Conservation (phyloP, 30 jellyfish, hydroid and myxozoan species). For the Hydractinia symbiolongicarpus region DNA sequence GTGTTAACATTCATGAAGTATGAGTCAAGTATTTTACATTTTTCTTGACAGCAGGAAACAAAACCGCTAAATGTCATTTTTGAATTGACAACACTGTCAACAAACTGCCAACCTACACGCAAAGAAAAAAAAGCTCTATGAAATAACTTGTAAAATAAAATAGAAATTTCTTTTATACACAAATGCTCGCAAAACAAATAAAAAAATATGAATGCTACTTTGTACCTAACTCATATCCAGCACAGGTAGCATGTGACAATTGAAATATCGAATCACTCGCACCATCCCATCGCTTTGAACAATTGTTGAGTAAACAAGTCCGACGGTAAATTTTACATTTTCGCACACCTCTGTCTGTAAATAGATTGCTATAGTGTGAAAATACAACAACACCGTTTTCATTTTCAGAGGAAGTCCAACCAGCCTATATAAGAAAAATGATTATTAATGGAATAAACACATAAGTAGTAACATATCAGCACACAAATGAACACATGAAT, state of each 20-base stretch:
- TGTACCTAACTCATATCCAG: neutral
- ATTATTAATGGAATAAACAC: too few species aligned
- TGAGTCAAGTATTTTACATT: neutral
- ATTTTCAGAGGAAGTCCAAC: neutral
- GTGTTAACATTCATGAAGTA: slow-evolving; percentile 9
- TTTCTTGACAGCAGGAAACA: neutral
- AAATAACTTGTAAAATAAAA: too few species aligned
- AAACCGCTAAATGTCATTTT: slow-evolving; percentile 23
- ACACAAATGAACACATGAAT: too few species aligned
- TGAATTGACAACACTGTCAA: slow-evolving; percentile 9
- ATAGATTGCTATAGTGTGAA: neutral
- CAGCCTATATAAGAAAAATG: neutral
- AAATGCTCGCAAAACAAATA: neutral
- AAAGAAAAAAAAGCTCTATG: neutral
- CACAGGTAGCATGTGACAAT: neutral
- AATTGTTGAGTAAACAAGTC: neutral
- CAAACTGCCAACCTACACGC: slow-evolving; percentile 15
- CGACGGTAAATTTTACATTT: neutral
- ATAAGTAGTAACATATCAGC: neutral
- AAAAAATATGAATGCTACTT: neutral
- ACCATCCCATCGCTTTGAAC: neutral
- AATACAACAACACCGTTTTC: neutral
- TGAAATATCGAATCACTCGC: neutral
- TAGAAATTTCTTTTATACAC: neutral
- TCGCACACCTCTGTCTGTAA: neutral